These are phyloP conservation scores for Chauna torquata DNA, from an alignment of 2,113 vertebrate species.

Conservation along the genomic window DNA sequence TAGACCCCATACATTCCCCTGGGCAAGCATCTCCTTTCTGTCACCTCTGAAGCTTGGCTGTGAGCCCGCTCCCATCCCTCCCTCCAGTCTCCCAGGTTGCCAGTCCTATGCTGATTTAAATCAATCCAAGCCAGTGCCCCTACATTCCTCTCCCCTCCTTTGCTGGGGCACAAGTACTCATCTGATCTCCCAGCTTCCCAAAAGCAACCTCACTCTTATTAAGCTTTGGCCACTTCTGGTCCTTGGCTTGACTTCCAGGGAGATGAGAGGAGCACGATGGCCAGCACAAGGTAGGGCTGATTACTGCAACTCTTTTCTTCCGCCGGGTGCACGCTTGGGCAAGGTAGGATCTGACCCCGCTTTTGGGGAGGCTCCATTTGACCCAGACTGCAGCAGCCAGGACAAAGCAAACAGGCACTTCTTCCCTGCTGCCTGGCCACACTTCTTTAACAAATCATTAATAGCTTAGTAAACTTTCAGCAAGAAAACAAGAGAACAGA, in stretches of 20 bases:
- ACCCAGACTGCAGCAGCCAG: neutral
- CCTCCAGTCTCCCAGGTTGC: neutral
- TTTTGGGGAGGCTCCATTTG: neutral
- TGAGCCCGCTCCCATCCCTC: neutral
- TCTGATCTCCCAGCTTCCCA: neutral
- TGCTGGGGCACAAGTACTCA: neutral
- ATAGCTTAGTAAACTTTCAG: neutral
- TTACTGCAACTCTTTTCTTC: neutral
- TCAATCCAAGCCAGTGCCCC: neutral
- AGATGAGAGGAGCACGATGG: neutral
- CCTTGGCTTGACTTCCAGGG: neutral
- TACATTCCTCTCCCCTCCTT: neutral
- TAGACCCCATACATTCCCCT: neutral
- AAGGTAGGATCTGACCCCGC: neutral
- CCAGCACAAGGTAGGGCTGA: rapidly evolving
- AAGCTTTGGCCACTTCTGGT: neutral
- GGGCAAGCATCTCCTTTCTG: neutral
- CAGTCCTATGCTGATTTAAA: neutral
- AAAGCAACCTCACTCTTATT: neutral
- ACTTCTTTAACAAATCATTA: neutral
- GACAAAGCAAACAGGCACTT: neutral
- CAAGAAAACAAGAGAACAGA: neutral
- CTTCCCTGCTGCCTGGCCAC: neutral
- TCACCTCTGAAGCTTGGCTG: neutral
- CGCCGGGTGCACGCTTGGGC: neutral